Conservation (phyloP, 2,113 vertebrate genomes). For the Spea multiplicata region DNA sequence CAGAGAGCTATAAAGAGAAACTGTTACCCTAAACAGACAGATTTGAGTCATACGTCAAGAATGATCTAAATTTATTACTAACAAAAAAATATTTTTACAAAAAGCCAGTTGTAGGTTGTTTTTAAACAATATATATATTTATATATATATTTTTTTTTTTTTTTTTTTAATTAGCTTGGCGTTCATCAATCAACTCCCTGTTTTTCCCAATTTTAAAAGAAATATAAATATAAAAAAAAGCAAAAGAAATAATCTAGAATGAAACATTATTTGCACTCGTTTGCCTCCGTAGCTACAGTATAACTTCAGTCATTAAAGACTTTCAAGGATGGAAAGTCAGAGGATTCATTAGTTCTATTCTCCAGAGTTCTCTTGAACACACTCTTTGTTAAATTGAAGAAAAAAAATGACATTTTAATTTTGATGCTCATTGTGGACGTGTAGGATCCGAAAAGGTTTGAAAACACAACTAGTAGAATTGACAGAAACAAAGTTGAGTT, state of each 20-base stretch:
- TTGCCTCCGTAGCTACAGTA: conserved; percentile 21
- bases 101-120: too few species aligned
- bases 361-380: conserved; percentile 32
- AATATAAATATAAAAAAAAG: not conserved
- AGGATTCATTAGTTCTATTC: conserved; percentile 29
- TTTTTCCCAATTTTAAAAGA: conserved; percentile 16
- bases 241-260: conserved; percentile 27
- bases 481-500: conserved; percentile 22
- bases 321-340: conserved; percentile 39
- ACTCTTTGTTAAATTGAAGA: conserved; percentile 32
- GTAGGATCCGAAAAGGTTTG: not conserved
- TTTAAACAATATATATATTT: too few species aligned
- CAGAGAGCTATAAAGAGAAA: too few species aligned
- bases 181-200: conserved; percentile 8
- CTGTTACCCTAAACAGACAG: too few species aligned
- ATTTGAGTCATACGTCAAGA: too few species aligned
- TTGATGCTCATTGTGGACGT: not conserved
- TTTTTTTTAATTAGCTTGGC: not conserved
- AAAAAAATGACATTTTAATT: not conserved
- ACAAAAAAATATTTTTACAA: too few species aligned
- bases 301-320: conserved; percentile 30
- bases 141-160: too few species aligned
- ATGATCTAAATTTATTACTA: too few species aligned
- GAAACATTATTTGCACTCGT: conserved; percentile 32
- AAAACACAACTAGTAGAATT: conserved; percentile 9